phyloP scores from a whole-genome alignment of 2,888 invertebrate genomes.

The Cephus spinipes region DNA sequence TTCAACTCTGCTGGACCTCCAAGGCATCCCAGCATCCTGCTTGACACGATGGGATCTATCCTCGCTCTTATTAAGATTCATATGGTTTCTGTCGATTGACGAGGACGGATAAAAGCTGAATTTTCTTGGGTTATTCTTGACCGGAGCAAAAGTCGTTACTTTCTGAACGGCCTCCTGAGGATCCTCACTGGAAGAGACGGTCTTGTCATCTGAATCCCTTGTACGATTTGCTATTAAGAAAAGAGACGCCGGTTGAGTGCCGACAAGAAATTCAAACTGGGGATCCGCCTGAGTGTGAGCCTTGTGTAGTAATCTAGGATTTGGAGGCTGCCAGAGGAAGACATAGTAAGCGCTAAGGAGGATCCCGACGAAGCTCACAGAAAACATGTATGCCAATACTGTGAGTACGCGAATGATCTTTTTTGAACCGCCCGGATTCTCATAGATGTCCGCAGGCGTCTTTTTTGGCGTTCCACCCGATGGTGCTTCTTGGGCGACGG shows the following conservation, averaged over 20 bases:
- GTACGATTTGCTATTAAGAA: background rate
- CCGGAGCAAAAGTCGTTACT: background rate
- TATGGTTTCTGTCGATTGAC: background rate
- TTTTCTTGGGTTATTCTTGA: background rate
- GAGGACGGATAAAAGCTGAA: background rate
- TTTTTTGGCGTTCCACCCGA: conserved; percentile 29
- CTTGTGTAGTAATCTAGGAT: conserved; percentile 62
- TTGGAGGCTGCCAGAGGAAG: conserved; percentile 82
- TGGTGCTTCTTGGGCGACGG: conserved; percentile 16
- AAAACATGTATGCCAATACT: conserved; percentile 83
- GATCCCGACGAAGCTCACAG: conserved; percentile 88
- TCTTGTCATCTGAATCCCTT: background rate
- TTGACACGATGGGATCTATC: background rate
- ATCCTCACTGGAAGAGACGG: background rate
- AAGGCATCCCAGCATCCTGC: background rate
- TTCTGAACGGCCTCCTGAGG: background rate
- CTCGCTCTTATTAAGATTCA: background rate
- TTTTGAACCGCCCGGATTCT: conserved; percentile 44
- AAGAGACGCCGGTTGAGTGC: conserved; percentile 11
- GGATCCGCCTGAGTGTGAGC: conserved; percentile 36
- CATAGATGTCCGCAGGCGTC: conserved; percentile 43
- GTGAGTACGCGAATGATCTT: conserved; percentile 77
- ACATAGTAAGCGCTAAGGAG: conserved; percentile 85
- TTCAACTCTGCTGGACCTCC: background rate
- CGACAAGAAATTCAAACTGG: conserved; percentile 34